Evolutionary conservation across 2,113 vertebrate species (phyloP), one percentile per base, ranked within the genome.

Genomic region (Corythaeola cristata): DNA sequence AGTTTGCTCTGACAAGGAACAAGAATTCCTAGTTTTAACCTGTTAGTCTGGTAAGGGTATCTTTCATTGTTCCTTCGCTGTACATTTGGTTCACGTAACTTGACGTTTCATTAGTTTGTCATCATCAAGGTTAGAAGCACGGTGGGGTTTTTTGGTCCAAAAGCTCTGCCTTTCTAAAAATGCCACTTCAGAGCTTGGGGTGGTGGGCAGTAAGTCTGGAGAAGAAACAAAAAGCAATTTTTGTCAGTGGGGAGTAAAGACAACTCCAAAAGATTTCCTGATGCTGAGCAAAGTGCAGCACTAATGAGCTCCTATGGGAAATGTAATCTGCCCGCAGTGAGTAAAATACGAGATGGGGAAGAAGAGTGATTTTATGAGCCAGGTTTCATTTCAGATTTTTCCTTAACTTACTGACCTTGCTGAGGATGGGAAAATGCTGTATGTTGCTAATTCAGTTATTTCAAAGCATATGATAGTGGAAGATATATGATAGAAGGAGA

Each of bases 221-320:
- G 41, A 69, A 44, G 82, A 79, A 77, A 44, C 8, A 64, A 50
- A 50, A 69, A 32, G 32, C 45, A 10, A 13, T 77, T 94, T 78
- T 79, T 76, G 30, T 35, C 69, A 62, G 26, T 33, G 71, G 66
- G 66, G 63, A 68, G 59, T 23, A 50, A 58, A 79, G 47, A 58
- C 7, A 64, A 59, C 47, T 89, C 52, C 39, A 26, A 35, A 95
- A 89, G 76, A 49, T 92, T 87, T 77, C 67, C 45, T 67, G 45
- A 83, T 68, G 66, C 85, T 94, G 89, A 94, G 96, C 75, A 81
- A 91, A 92, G 96, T 91, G 86, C 89, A 91, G 15, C 68, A 59
- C 49, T 96, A 97, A 96, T 91, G 83, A 97, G 94, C 39, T 78
- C 95, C 67, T 32, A 0, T 24, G 95, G 94, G 97, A 97, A 85